These are phyloP conservation scores for Micrasema minimum DNA, from an alignment of 1,140 invertebrate species.

Conservation along the genomic window DNA sequence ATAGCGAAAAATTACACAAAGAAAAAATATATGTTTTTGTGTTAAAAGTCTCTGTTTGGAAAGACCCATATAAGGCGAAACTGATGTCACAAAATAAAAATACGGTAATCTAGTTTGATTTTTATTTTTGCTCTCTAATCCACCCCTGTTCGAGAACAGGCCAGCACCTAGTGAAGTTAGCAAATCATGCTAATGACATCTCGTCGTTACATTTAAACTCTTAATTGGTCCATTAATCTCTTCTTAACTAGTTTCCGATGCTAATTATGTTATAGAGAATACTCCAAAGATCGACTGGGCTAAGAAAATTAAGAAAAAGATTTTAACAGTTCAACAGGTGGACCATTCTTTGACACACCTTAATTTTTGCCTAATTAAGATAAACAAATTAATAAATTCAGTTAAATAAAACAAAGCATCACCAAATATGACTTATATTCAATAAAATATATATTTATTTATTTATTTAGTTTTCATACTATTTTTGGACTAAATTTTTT, in stretches of 20 bases:
- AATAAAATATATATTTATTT: too few relatives aligned
- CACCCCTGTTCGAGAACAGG: too few relatives aligned
- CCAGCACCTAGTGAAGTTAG: neutral
- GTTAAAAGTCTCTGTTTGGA: neutral
- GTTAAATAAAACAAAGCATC: too few relatives aligned
- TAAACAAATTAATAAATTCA: too few relatives aligned
- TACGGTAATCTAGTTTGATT: too few relatives aligned
- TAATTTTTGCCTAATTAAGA: constrained; percentile 23
- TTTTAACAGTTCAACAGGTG: neutral
- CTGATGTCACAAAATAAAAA: too few relatives aligned
- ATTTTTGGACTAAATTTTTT: too few relatives aligned
- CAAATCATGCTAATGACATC: constrained; percentile 20
- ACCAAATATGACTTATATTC: too few relatives aligned
- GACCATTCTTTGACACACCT: constrained; percentile 1
- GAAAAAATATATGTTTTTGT: neutral
- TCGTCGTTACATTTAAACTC: constrained; percentile 25
- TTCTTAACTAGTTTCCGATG: constrained; percentile 22
- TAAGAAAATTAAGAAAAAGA: neutral
- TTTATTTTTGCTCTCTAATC: too few relatives aligned
- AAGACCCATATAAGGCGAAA: neutral
- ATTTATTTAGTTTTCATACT: too few relatives aligned
- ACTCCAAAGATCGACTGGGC: neutral
- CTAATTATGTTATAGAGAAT: neutral
- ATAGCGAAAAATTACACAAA: neutral
- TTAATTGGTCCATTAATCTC: constrained; percentile 25